Evolutionary conservation across 2,113 vertebrate species (phyloP), one percentile per base, ranked within the genome.

Genomic region (Serinus canaria): DNA sequence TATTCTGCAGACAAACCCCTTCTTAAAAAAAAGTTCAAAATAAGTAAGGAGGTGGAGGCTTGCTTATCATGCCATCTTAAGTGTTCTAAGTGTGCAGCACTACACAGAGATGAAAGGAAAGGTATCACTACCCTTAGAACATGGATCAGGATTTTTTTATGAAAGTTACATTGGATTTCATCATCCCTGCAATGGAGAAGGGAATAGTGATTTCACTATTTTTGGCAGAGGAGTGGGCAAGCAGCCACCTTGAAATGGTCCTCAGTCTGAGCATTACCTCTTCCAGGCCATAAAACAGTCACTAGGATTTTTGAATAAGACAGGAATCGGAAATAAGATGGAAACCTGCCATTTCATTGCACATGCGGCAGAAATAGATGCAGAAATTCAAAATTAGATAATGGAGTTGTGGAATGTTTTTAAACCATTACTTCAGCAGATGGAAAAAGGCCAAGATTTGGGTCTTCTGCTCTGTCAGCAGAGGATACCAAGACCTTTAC

Each of bases 371-470:
- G 62, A 91, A 94, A 96, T 89, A 13, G 1, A 94, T 1, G 5
- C 44, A 59, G 70, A 89, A 90, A 85, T 89, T 92, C 74, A 92
- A 83, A 91, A 89, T 94, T 56, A 75, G 83, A 52, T 82, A 72
- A 90, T 89, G 67, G 84, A 76, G 58, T 52, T 53, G 55, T 43
- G 49, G 70, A 43, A 8, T 44, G 27, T 47, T 85, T 93, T 94
- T 58, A 95, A 95, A 84, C 46, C 44, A 83, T 94, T 85, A 92
- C 80, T 83, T 95, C 90, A 96, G 83, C 68, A 80, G 76, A 86
- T 89, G 90, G 90, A 90, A 92, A 53, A 59, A 70, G 11, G 72
- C 83, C 92, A 94, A 90, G 85, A 75, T 37, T 55, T 14, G 7
- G 49, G 49, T 75, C 44, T 76, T 90, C 86, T 70, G 15, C 64